A percentile compares a stretch with the other conserved stretches of the same genome.
phyloP scores from a whole-genome alignment of 2,113 vertebrate genomes.

The Typhlomys cinereus region DNA sequence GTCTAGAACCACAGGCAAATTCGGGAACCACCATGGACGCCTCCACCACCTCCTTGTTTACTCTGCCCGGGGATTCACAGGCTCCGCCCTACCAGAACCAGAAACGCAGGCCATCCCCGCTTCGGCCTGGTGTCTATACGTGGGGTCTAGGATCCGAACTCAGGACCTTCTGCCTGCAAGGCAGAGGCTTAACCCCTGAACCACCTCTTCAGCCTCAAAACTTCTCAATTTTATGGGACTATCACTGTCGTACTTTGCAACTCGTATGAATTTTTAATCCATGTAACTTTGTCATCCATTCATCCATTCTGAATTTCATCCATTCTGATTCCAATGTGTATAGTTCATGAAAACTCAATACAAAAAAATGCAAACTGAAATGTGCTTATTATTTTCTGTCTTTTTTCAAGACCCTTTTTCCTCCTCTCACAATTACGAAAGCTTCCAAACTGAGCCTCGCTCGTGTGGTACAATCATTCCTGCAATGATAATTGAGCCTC shows the following conservation, averaged over 20 bases:
- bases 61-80: no score
- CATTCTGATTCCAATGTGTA: background rate
- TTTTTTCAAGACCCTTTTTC: background rate
- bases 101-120: no score
- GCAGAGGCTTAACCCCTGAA: no score
- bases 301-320: slow-evolving; percentile 33
- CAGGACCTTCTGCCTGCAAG: no score
- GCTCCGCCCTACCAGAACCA: no score
- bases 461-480: slow-evolving; percentile 10
- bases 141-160: no score
- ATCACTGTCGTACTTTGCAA: background rate
- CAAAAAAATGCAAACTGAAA: slow-evolving; percentile 24
- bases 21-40: no score
- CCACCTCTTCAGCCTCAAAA: background rate
- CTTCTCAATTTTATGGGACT: background rate
- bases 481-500: slow-evolving; percentile 50
- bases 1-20: no score
- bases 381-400: slow-evolving; percentile 18
- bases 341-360: slow-evolving; percentile 36
- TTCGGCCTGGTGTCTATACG: no score
- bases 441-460: slow-evolving; percentile 39
- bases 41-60: no score
- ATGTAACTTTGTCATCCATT: background rate
- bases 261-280: background rate
- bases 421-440: slow-evolving; percentile 30